phyloP scores from a whole-genome alignment of 2,113 vertebrate genomes.

The Odobenus rosmarus region DNA sequence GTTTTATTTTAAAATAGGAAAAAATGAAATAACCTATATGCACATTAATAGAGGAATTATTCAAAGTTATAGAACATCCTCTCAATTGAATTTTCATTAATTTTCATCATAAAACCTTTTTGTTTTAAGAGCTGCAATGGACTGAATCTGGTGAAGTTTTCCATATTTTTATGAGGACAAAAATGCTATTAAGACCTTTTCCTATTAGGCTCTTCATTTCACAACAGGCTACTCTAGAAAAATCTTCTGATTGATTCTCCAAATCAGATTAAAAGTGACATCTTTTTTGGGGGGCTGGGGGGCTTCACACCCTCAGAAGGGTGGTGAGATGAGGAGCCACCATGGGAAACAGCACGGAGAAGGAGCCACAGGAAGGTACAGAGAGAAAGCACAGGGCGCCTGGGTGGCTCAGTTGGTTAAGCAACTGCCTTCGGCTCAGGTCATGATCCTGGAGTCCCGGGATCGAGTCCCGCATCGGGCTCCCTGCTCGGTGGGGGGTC shows the following conservation, averaged over 20 bases:
- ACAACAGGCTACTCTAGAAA: too few relatives aligned
- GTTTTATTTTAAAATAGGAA: neutral
- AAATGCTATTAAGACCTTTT: conserved; percentile 30
- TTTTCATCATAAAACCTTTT: conserved; percentile 42
- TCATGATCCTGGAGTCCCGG: too few relatives aligned
- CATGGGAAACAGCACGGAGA: neutral
- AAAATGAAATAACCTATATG: neutral
- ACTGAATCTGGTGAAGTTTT: conserved; percentile 54
- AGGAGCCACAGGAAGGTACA: neutral
- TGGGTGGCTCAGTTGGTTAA: too few relatives aligned
- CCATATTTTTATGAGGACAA: conserved; percentile 56
- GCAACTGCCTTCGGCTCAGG: too few relatives aligned
- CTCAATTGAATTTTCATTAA: neutral
- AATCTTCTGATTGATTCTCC: too few relatives aligned
- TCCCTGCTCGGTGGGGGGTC: too few relatives aligned
- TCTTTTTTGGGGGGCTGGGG: too few relatives aligned
- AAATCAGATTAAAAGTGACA: too few relatives aligned
- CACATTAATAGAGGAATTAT: neutral
- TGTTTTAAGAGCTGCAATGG: conserved; percentile 1
- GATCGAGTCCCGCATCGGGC: too few relatives aligned
- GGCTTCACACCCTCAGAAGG: neutral
- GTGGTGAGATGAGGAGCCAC: neutral
- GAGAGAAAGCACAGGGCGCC: neutral
- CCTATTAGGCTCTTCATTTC: too few relatives aligned
- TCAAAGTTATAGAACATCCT: neutral